Conservation (phyloP, 2,888 invertebrate genomes). For the Synergus umbraculus region DNA sequence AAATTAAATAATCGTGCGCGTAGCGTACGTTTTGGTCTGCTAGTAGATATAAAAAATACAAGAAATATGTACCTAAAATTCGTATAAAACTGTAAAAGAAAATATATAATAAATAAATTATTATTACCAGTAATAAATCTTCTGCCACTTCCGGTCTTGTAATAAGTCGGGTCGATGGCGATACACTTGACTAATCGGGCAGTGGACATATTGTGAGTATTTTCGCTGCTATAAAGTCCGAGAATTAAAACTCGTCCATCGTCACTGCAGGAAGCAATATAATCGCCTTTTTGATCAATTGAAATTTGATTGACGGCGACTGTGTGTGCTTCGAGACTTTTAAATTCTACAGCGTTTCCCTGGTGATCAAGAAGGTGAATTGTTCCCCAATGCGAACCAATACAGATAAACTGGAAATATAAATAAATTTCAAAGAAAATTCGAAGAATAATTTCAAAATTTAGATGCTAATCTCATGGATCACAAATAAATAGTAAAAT, state of each 20-base stretch:
- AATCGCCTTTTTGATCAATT: conserved; percentile 95
- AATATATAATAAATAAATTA: conserved; percentile 12
- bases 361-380: conserved; percentile 95
- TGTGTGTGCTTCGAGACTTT: conserved; percentile 88
- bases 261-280: conserved; percentile 94
- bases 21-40: too few relatives aligned
- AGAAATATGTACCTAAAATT: background rate
- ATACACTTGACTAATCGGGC: conserved; percentile 92
- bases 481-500: too few relatives aligned
- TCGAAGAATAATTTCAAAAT: background rate
- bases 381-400: conserved; percentile 95
- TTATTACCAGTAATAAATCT: conserved; percentile 88
- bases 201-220: conserved; percentile 87
- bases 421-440: background rate
- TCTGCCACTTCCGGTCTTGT: conserved; percentile 86
- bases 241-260: conserved; percentile 93
- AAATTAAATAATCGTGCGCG: background rate
- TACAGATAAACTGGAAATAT: conserved; percentile 87
- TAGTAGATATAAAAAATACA: background rate
- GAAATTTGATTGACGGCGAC: conserved; percentile 97
- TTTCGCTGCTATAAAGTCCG: conserved; percentile 91
- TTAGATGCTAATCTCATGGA: background rate
- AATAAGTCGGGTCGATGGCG: conserved; percentile 90
- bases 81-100: background rate
- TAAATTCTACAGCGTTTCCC: conserved; percentile 88